Evolutionary conservation across 2,113 vertebrate species (phyloP).

Genomic region (Odontophorus gujanensis): DNA sequence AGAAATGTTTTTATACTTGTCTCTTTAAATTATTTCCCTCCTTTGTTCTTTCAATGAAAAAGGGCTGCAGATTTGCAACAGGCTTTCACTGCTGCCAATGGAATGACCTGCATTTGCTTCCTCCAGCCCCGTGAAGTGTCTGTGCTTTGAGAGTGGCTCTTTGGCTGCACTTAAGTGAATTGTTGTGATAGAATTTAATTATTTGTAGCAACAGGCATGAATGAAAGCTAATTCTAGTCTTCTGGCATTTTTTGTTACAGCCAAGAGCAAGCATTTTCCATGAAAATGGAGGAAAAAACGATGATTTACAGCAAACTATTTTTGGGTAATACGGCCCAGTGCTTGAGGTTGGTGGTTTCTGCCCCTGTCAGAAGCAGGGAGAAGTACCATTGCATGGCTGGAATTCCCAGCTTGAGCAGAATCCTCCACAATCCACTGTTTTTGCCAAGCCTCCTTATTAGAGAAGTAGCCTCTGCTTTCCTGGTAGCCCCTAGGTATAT

Average conservation of each 20-base stretch:
- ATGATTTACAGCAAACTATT: not conserved
- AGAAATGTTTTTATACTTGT: not conserved
- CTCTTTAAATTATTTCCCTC: not conserved
- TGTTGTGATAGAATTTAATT: not conserved
- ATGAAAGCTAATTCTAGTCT: not conserved
- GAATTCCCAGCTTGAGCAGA: not conserved
- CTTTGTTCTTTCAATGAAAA: not conserved
- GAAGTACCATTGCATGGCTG: not conserved
- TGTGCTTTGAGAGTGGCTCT: not conserved
- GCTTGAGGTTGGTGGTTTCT: too few species aligned
- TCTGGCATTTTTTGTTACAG: not conserved
- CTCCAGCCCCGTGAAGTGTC: too few species aligned
- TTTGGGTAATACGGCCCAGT: accelerated
- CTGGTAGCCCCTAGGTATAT: accelerated
- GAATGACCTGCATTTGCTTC: not conserved
- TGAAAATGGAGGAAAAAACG: not conserved
- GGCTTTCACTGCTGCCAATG: not conserved
- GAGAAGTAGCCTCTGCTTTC: not conserved
- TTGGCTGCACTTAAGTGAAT: not conserved
- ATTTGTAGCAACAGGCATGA: not conserved
- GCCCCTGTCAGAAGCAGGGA: not conserved
- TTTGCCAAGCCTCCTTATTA: not conserved
- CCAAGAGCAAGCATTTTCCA: not conserved
- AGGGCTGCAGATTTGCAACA: not conserved
- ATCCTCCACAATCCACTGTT: not conserved